These are phyloP conservation scores for Tokudaia tokunoshimensis DNA, from an alignment of 2,797 vertebrate genomes.

Conservation along the genomic window DNA sequence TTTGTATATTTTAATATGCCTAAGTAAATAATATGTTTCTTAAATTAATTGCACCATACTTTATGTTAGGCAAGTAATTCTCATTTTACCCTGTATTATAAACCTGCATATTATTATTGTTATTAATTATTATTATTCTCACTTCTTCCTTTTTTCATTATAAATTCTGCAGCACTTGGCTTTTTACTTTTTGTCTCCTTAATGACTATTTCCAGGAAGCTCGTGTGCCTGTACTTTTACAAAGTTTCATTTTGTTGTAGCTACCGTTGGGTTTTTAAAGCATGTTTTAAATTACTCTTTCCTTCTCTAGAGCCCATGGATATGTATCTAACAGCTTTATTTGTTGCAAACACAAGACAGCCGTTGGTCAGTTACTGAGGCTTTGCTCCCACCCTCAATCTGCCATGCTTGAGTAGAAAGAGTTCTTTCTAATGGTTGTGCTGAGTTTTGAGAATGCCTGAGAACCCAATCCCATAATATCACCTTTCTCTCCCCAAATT, in stretches of 20 bases:
- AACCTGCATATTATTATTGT: constrained; percentile 41
- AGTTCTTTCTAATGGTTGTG: background rate
- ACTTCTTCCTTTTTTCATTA: constrained; percentile 44
- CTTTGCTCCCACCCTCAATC: background rate
- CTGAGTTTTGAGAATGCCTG: background rate
- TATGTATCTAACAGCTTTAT: constrained; percentile 32
- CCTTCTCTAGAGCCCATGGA: background rate
- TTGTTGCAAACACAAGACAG: background rate
- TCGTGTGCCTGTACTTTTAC: background rate
- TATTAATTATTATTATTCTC: constrained; percentile 11
- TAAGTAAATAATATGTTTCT: constrained; percentile 32
- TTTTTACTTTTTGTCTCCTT: constrained; percentile 39
- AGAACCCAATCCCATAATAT: background rate
- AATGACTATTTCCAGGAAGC: constrained; percentile 13
- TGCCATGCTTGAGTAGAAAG: background rate
- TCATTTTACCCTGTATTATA: constrained; percentile 45
- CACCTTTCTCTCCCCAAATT: background rate
- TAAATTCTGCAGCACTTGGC: constrained; percentile 25
- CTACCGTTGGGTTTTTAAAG: background rate
- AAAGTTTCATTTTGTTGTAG: constrained; percentile 36
- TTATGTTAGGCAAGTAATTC: constrained; percentile 57
- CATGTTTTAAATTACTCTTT: constrained; percentile 1
- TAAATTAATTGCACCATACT: constrained; percentile 54
- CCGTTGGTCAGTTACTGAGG: background rate
- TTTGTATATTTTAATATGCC: constrained; percentile 56